Base-by-base conservation (phyloP, 2,797 vertebrate genomes). In the Arrhamphus sclerolepis region DNA sequence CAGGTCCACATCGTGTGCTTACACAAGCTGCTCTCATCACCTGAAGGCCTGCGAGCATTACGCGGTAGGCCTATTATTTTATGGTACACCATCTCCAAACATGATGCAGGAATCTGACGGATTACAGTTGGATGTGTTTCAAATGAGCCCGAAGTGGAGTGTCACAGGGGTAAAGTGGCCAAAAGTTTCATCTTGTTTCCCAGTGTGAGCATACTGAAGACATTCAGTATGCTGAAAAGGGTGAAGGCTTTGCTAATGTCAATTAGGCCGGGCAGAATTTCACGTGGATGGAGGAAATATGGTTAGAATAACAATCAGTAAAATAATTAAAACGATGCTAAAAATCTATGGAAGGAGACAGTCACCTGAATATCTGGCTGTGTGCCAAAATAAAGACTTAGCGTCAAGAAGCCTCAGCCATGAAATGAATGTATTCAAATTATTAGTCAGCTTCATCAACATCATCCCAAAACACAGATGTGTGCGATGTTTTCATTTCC, bases 11-110 rank as follows among this genome's bases (percentile, higher is more conserved):
- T 70, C 60, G 58, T 71, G 75, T 87, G 85, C 84, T 89, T 87
- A 85, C 59, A 81, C 86, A 85, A 83, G 83, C 85, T 68, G 82
- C 85, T 89, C 84, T 87, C 89, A 85, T 88, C 90, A 91, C 82
- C 85, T 60, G 68, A 47, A 83, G 70, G 81, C 70, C 84, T 63
- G 53, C 49, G 64, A 74, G 70, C 68, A 80, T 81, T 78, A 76
- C 26, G 77, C 54, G 71, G 78, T 82, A 56, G 42, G 43, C 43
- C 41, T 70, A 88, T 87, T 89, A 82, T 89, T 89, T 69, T 80
- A 86, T 78, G 86, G 66, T 66, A 60, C 69, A 66, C 68, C 81
- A 84, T 85, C 78, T 82, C 44, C 69, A 79, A 85, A 80, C 75
- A 81, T 41, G 62, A 70, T 31, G 64, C 70, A 66, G 69, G 60